Percentiles rank a stretch among this genome's conserved stretches.
These are phyloP conservation scores for Sceloporus undulatus DNA, from an alignment of 2,113 vertebrate species.

Conservation along the genomic window DNA sequence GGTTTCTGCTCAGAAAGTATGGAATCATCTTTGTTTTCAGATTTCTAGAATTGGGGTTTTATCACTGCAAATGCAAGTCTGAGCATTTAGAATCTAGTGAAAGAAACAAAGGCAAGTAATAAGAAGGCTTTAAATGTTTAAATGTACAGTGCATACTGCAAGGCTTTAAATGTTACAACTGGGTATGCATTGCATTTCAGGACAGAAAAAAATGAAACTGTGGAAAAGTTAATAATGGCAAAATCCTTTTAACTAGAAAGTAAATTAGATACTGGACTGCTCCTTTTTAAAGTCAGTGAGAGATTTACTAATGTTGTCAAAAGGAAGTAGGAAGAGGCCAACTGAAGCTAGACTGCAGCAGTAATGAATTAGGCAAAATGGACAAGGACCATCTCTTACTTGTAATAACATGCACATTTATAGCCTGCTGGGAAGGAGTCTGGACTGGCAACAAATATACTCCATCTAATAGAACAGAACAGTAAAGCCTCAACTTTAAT, in stretches of 20 bases:
- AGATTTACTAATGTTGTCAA: slow-evolving; percentile 37
- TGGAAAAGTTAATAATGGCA: slow-evolving; percentile 15
- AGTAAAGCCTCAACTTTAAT: slow-evolving; percentile 12
- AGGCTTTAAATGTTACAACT: not conserved
- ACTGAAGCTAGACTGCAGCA: not conserved
- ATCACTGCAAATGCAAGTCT: not conserved
- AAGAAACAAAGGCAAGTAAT: not conserved
- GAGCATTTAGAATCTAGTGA: not conserved
- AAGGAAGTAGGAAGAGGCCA: slow-evolving; percentile 22
- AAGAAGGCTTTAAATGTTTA: not conserved
- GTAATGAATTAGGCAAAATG: slow-evolving; percentile 37
- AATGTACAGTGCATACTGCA: too few relatives aligned
- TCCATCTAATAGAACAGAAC: slow-evolving; percentile 25
- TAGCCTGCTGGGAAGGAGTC: slow-evolving; percentile 27
- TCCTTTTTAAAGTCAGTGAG: slow-evolving; percentile 18
- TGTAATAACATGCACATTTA: slow-evolving; percentile 41
- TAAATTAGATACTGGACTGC: slow-evolving; percentile 10
- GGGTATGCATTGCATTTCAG: not conserved
- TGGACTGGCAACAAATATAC: slow-evolving; percentile 7
- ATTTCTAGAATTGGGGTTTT: not conserved
- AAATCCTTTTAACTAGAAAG: slow-evolving; percentile 26
- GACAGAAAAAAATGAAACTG: not conserved
- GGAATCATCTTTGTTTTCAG: not conserved
- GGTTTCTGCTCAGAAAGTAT: not conserved
- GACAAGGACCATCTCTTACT: slow-evolving; percentile 25